Evolutionary conservation across 2,888 invertebrate genomes (phyloP), one percentile per base, ranked within the genome.

Genomic region (Polyommatus iphigenia): DNA sequence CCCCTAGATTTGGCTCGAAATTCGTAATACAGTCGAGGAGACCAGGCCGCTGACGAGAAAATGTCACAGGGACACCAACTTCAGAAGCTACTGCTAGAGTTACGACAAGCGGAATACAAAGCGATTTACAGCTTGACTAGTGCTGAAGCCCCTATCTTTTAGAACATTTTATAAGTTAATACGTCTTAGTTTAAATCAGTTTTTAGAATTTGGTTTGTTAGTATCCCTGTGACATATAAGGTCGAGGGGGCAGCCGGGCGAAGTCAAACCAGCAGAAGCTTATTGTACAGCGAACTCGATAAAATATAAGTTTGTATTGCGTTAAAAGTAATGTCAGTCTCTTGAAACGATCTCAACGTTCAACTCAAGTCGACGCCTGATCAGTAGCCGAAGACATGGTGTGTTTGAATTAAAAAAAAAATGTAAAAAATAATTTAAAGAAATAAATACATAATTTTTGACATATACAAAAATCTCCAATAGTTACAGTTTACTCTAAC

Each of bases 281-380:
- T 29, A 54, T 75, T 75, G 20, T 75, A 75, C 75, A 75, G 75
- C 75, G 18, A 41, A 62, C 24, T 62, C 62, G 67, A 15, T 73
- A 46, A 20, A 24, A 46, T 13, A 46, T 73, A 73, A 46, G 46
- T 46, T 73, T 41, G 24, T 54, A 50, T 54, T 54, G 50, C 75
- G 32, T 75, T 54, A 54, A 75, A 24, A 29, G 10, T 73, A 75
- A 75, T 10, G 36, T 50, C 75, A 75, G 75, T 75, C 75, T 72
- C 75, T 75, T 54, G 54, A 75, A 75, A 75, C 29, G 24, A 50
- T 75, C 50, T 54, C 46, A 41, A 72, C n/a, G 36, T 41, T 41
- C 7, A 20, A 20, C 13, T 41, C 67, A 18, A 67, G 67, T 15
- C 67, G 67, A 15, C 67, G 18, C 29, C 29, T 6, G 15, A 24